Percentiles rank a stretch among this genome's conserved stretches.
These are phyloP conservation scores for Sebastes dallii DNA, from an alignment of 2,797 vertebrate species.

Conservation along the genomic window DNA sequence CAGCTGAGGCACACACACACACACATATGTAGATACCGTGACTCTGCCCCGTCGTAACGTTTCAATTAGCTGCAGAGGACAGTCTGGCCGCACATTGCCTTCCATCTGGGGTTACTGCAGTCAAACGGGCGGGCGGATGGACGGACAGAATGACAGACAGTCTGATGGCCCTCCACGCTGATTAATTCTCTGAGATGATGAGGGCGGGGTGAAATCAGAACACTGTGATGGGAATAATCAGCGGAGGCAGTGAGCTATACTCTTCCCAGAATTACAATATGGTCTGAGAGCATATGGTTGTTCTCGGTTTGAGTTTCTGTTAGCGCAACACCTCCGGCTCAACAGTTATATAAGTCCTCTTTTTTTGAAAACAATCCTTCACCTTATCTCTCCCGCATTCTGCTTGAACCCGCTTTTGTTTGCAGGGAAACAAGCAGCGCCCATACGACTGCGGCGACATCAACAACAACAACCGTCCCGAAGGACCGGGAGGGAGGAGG, in stretches of 20 bases:
- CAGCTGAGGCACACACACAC: constrained; percentile 45
- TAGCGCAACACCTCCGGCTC: constrained; percentile 50
- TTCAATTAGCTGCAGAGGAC: constrained; percentile 79
- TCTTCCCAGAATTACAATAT: constrained; percentile 61
- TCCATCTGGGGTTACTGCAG: constrained; percentile 70
- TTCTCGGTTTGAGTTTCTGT: constrained; percentile 53
- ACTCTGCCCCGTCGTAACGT: constrained; percentile 68
- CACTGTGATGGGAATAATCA: constrained; percentile 61
- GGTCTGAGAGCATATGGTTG: constrained; percentile 60
- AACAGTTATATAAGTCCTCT: constrained; percentile 51
- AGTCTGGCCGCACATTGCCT: constrained; percentile 69
- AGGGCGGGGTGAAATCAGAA: constrained; percentile 57
- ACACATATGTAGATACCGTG: constrained; percentile 56
- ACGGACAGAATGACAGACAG: constrained; percentile 57
- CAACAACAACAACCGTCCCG: constrained; percentile 49
- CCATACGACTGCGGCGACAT: constrained; percentile 27
- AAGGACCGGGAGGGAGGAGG: constrained; percentile 24
- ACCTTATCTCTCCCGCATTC: constrained; percentile 44
- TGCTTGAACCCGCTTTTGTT: constrained; percentile 59
- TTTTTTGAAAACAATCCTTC: constrained; percentile 50
- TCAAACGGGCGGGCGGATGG: constrained; percentile 56
- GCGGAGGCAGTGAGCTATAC: constrained; percentile 57
- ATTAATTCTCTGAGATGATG: constrained; percentile 65
- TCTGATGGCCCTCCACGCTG: constrained; percentile 59
- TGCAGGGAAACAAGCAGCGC: constrained; percentile 37